Evolutionary conservation across 1,140 invertebrate species (phyloP).

Genomic region (Drosophila kurseongensis): DNA sequence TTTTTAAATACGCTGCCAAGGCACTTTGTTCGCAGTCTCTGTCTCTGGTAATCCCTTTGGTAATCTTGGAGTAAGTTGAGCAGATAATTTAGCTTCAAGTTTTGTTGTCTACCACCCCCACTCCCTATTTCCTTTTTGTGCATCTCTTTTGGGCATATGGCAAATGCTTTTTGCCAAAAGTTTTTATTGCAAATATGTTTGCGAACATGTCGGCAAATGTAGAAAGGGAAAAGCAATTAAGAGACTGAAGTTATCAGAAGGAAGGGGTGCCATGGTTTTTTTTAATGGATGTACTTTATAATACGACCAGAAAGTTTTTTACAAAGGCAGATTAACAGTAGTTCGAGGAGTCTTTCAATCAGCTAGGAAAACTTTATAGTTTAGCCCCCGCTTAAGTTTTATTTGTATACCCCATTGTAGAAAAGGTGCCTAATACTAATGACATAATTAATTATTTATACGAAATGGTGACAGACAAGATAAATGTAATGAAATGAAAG

Average conservation of each 20-base stretch:
- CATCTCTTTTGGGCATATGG: slow-evolving; percentile 36
- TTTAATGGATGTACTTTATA: slow-evolving; percentile 27
- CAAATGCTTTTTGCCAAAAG: slow-evolving; percentile 30
- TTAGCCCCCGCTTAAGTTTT: neutral
- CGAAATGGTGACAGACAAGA: too few species aligned
- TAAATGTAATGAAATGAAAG: too few species aligned
- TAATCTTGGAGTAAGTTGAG: slow-evolving; percentile 61
- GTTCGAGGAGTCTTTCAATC: slow-evolving; percentile 12
- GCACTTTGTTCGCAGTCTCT: slow-evolving; percentile 31
- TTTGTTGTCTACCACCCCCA: slow-evolving; percentile 12
- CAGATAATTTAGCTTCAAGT: slow-evolving; percentile 54
- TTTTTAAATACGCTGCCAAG: slow-evolving; percentile 65
- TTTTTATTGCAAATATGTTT: slow-evolving; percentile 51
- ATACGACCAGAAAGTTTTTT: slow-evolving; percentile 21
- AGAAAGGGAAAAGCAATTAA: slow-evolving; percentile 32
- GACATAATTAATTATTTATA: too few species aligned
- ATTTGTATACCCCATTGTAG: too few species aligned
- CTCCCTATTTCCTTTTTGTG: neutral
- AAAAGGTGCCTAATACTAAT: too few species aligned
- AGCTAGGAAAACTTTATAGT: neutral
- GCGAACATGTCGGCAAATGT: slow-evolving; percentile 6
- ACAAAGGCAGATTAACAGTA: slow-evolving; percentile 14
- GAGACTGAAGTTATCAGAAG: slow-evolving; percentile 10
- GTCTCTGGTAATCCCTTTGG: slow-evolving; percentile 54
- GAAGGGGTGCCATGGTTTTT: slow-evolving; percentile 5